Percentiles rank a stretch among this genome's conserved stretches.
phyloP scores from a whole-genome alignment of 2,888 invertebrate genomes.

The Phytoseiulus persimilis region DNA sequence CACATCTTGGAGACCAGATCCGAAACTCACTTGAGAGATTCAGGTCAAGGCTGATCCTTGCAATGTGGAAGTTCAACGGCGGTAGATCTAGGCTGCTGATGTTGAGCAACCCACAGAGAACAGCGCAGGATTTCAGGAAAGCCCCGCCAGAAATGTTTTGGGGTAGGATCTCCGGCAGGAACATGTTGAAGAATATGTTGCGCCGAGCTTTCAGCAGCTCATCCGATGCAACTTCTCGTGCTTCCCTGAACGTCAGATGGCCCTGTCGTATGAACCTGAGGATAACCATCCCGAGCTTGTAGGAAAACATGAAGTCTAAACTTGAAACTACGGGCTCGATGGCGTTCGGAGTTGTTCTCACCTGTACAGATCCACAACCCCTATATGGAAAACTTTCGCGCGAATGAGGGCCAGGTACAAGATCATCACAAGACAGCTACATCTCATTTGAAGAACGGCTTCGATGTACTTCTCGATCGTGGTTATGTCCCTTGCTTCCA shows the following conservation, averaged over 20 bases:
- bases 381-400: conserved; percentile 19
- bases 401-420: background rate
- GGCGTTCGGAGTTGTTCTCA: background rate
- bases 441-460: background rate
- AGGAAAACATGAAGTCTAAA: background rate
- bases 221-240: background rate
- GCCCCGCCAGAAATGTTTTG: background rate
- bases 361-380: conserved; percentile 14
- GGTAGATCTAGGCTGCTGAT: background rate
- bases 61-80: background rate
- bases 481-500: background rate
- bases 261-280: conserved; percentile 24
- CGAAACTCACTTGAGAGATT: conserved; percentile 9
- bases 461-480: conserved; percentile 8
- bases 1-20: no score
- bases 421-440: conserved; percentile 20
- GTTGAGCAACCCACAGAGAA: background rate
- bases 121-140: background rate
- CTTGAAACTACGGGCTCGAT: background rate
- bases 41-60: conserved; percentile 16
- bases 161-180: conserved; percentile 11
- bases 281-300: background rate
- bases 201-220: conserved; percentile 13
- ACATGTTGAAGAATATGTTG: background rate
- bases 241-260: background rate